phyloP scores from a whole-genome alignment of 2,888 invertebrate species.

The Oxystoma pomonae region DNA sequence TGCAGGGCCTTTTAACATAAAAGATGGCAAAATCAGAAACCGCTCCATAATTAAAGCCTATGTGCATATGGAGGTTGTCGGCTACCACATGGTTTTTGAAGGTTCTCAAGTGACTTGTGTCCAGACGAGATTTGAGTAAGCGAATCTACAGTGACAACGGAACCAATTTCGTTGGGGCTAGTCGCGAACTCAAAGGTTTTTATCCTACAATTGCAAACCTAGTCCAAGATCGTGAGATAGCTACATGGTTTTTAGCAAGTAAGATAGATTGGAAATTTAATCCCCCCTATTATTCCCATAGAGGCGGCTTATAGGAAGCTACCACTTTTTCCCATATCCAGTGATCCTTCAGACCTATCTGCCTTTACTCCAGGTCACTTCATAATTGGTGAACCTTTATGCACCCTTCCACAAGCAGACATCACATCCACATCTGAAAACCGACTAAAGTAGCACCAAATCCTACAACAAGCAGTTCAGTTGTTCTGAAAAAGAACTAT shows the following conservation, averaged over 20 bases:
- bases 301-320: neutral
- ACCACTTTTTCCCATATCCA: conserved; percentile 1
- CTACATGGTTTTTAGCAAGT: conserved; percentile 6
- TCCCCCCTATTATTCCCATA: conserved; percentile 5
- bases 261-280: conserved; percentile 13
- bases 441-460: too few relatives aligned
- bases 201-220: conserved; percentile 3
- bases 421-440: too few relatives aligned
- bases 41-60: conserved; percentile 15
- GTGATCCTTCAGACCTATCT: neutral
- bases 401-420: too few relatives aligned
- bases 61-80: conserved; percentile 21
- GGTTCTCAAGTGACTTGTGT: conserved; percentile 17
- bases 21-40: conserved; percentile 14
- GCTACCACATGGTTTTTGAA: conserved; percentile 14
- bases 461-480: too few relatives aligned
- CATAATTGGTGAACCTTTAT: conserved; percentile 1
- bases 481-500: too few relatives aligned
- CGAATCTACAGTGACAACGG: conserved; percentile 20
- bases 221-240: conserved; percentile 9
- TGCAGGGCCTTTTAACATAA: conserved; percentile 18
- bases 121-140: conserved; percentile 15
- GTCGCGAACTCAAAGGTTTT: conserved; percentile 13
- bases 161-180: conserved; percentile 19
- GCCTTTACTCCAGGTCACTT: conserved; percentile 6